Base-by-base conservation (phyloP, 2,888 invertebrate species). In the Leucoptera coffeella region DNA sequence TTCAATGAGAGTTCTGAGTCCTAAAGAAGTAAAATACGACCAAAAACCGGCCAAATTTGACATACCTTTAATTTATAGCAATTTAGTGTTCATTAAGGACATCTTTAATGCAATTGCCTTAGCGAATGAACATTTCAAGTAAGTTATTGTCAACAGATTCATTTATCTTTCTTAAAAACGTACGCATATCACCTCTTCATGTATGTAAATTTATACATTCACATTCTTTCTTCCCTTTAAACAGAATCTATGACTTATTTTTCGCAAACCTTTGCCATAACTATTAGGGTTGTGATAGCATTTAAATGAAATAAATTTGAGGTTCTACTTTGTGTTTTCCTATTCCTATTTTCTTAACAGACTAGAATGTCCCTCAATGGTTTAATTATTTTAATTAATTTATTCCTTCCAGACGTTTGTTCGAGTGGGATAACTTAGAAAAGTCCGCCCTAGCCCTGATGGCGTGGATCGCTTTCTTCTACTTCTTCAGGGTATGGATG, bases 11-110 rank as follows among this genome's bases (percentile, higher is more conserved):
- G 50, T 67, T 9, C 29, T 69, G 23, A 57, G 49, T 33, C 67
- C 67, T 13, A 67, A 59, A 32, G 53, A 56, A 41, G 49, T 45
- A 1, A 69, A 58, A 37, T 69, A 67, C 33, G 47, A 51, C 4
- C 50, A 65, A 28, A 61, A 59, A 26, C 43, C 54, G 4, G 38
- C 55, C 3, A 67, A 59, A 36, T 69, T 69, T 32, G 61, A 46
- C 36, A 65, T 69, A 31, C 67, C 67, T 3, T 38, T 69, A n/a
- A 56, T 69, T 28, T 69, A 62, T 28, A 50, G 38, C 32, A 65
- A 69, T 35, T 39, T 69, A 24, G 49, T 52, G 38, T 69, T 67
- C 33, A 50, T 69, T 20, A 58, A 55, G 31, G 42, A 53, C 12
- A 46, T 64, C 26, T 67, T 69, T 32, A 41, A 47, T 25, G 44